phyloP scores from a whole-genome alignment of 2,888 invertebrate species.

The Limnephilus rhombicus region DNA sequence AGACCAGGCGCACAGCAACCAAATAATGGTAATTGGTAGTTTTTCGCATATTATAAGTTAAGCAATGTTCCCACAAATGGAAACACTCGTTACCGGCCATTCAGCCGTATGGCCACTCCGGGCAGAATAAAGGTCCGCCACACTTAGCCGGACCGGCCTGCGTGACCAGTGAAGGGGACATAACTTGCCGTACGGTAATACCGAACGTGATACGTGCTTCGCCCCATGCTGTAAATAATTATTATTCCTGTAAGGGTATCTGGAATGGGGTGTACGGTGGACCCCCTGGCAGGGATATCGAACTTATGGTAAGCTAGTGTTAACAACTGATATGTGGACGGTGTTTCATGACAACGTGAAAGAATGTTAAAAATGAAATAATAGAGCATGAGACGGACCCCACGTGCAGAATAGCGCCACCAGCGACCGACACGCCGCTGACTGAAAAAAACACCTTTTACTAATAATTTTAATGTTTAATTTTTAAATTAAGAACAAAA shows the following conservation, averaged over 20 bases:
- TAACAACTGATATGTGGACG: background rate
- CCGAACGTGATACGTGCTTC: slow-evolving; percentile 63
- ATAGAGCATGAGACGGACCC: too few relatives aligned
- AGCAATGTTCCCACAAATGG: slow-evolving; percentile 36
- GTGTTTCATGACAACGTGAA: background rate
- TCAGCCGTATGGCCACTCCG: slow-evolving; percentile 23
- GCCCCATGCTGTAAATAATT: slow-evolving; percentile 5
- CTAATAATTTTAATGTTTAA: too few relatives aligned
- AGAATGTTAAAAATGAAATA: background rate
- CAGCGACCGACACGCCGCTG: too few relatives aligned
- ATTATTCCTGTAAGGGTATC: background rate
- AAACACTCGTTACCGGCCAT: slow-evolving; percentile 17
- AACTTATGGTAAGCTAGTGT: background rate
- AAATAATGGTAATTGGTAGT: slow-evolving; percentile 18
- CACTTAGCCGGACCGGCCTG: slow-evolving; percentile 7
- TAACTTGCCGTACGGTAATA: slow-evolving; percentile 64
- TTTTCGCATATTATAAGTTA: slow-evolving; percentile 5
- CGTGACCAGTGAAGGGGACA: slow-evolving; percentile 47
- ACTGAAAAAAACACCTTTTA: too few relatives aligned
- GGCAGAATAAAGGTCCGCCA: slow-evolving; percentile 22
- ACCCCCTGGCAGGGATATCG: background rate
- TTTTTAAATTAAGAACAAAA: too few relatives aligned
- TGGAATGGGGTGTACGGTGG: background rate
- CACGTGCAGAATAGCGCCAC: too few relatives aligned
- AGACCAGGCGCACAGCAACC: background rate